phyloP scores from a whole-genome alignment of 2,113 vertebrate species.

The Heloderma charlesbogerti region DNA sequence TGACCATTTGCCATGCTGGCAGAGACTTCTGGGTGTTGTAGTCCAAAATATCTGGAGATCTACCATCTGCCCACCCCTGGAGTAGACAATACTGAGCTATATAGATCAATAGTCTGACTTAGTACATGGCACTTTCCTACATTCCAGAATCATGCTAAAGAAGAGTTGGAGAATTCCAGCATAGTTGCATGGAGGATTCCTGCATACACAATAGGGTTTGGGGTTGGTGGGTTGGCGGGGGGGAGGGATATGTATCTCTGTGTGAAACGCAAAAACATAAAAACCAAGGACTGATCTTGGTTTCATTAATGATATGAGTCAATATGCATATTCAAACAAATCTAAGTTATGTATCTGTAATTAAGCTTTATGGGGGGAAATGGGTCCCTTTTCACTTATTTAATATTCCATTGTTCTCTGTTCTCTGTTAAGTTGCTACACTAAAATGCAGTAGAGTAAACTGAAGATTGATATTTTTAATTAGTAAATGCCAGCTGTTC shows the following conservation, averaged over 20 bases:
- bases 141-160: neutral
- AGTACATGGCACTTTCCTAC: neutral
- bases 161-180: neutral
- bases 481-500: slow-evolving; percentile 14
- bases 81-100: neutral
- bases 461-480: slow-evolving; percentile 25
- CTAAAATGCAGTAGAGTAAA: neutral
- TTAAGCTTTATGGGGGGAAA: neutral
- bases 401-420: neutral
- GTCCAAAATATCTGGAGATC: too few relatives aligned
- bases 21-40: too few relatives aligned
- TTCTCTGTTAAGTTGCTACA: neutral
- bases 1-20: too few relatives aligned
- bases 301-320: neutral
- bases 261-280: neutral
- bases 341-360: neutral
- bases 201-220: too few relatives aligned
- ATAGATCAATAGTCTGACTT: neutral
- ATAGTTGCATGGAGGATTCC: neutral
- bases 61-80: too few relatives aligned
- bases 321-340: neutral
- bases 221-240: neutral
- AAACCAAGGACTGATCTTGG: neutral
- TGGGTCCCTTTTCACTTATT: neutral
- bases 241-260: neutral